A percentile compares a stretch with the other conserved stretches of the same genome.
phyloP scores from a whole-genome alignment of 2,113 vertebrate genomes.

The Chionodraco myersi region DNA sequence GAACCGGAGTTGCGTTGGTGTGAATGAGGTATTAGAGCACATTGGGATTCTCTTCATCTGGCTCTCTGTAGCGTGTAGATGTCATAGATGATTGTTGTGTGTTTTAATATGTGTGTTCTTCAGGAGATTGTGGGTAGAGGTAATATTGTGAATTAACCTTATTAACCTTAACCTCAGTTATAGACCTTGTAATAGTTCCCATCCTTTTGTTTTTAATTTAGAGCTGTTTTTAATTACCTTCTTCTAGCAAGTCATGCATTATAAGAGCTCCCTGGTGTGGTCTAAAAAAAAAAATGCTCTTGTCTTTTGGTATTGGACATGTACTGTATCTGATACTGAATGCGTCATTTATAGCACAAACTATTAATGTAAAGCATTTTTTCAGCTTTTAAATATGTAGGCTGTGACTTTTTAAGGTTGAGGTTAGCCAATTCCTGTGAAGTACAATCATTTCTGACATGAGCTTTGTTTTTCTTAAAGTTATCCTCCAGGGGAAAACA shows the following conservation, averaged over 20 bases:
- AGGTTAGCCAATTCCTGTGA: constrained; percentile 73
- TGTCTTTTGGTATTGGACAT: not conserved
- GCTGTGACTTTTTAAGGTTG: constrained; percentile 69
- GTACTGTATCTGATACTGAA: constrained; percentile 8
- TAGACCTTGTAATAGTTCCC: constrained; percentile 9
- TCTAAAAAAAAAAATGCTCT: constrained; percentile 10
- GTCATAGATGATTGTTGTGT: constrained; percentile 21
- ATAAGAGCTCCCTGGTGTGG: constrained; percentile 20
- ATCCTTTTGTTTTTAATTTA: not conserved
- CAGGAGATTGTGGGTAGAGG: not conserved
- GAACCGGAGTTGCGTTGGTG: too few relatives aligned
- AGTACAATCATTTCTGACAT: constrained; percentile 80
- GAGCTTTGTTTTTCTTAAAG: constrained; percentile 35
- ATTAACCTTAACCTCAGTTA: not conserved
- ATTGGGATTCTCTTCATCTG: constrained; percentile 33
- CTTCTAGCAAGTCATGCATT: constrained; percentile 26
- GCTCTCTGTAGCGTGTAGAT: constrained; percentile 41
- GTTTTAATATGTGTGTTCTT: constrained; percentile 16
- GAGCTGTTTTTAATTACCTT: constrained; percentile 19
- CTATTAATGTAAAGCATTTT: constrained; percentile 49
- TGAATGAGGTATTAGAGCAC: constrained; percentile 36
- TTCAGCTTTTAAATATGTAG: constrained; percentile 31
- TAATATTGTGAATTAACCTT: constrained; percentile 12
- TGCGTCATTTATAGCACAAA: not conserved
- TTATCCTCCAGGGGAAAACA: constrained; percentile 61